These are phyloP conservation scores for Tiliacea citrago DNA, from an alignment of 2,888 invertebrate genomes.

Conservation along the genomic window DNA sequence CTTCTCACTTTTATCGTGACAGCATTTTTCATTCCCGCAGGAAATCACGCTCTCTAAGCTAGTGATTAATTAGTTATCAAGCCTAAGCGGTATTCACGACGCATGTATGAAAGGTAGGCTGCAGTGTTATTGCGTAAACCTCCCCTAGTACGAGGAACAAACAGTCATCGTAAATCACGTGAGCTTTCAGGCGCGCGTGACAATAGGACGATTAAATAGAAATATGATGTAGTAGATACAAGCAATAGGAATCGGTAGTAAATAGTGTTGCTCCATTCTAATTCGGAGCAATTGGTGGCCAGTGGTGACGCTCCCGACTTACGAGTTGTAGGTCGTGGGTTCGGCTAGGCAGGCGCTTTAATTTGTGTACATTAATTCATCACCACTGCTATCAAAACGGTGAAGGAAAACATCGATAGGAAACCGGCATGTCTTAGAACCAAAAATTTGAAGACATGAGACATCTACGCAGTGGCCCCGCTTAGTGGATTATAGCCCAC, in stretches of 20 bases:
- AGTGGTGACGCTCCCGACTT: too few species aligned
- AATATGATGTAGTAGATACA: conserved; percentile 10
- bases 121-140: conserved; percentile 48
- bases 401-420: too few species aligned
- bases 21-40: conserved; percentile 84
- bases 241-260: neutral
- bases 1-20: conserved; percentile 85
- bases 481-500: too few species aligned
- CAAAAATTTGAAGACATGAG: too few species aligned
- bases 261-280: conserved; percentile 3
- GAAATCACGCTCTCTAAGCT: conserved; percentile 81
- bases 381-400: too few species aligned
- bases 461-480: too few species aligned
- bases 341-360: too few species aligned
- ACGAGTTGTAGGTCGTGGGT: too few species aligned
- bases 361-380: too few species aligned
- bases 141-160: conserved; percentile 28
- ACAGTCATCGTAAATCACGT: conserved; percentile 57
- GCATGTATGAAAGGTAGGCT: conserved; percentile 59
- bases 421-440: too few species aligned
- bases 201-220: conserved; percentile 21
- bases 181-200: conserved; percentile 23
- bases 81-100: conserved; percentile 56
- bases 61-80: conserved; percentile 86
- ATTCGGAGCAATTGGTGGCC: too few species aligned